phyloP scores from a whole-genome alignment of 2,888 invertebrate species.

The Conops quadrifasciatus region DNA sequence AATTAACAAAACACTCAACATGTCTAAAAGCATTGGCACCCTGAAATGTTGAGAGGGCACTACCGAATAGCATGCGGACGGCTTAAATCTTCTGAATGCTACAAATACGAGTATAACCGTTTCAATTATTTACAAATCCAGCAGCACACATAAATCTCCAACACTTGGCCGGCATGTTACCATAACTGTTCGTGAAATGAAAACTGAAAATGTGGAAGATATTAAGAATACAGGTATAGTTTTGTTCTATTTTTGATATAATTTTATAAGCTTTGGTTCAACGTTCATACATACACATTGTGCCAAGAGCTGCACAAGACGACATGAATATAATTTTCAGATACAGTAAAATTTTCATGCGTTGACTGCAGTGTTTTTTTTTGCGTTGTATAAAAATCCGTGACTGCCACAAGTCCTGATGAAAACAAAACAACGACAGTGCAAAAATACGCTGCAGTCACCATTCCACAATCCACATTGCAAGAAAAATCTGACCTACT shows the following conservation, averaged over 20 bases:
- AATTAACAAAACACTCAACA: background rate
- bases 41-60: conserved; percentile 86
- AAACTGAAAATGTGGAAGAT: conserved; percentile 68
- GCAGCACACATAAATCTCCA: conserved; percentile 53
- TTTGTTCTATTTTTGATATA: background rate
- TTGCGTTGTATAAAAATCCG: no score
- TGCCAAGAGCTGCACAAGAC: no score
- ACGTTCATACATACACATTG: no score
- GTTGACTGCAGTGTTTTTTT: no score
- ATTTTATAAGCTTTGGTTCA: conserved; percentile 10
- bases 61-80: conserved; percentile 82
- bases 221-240: conserved; percentile 61
- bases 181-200: conserved; percentile 70
- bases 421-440: no score
- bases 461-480: no score
- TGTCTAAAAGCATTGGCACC: conserved; percentile 51
- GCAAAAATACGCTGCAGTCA: no score
- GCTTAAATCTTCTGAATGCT: conserved; percentile 72
- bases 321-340: no score
- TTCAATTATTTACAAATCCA: conserved; percentile 40
- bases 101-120: conserved; percentile 36
- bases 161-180: conserved; percentile 68
- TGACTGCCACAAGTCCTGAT: no score
- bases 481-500: no score
- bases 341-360: no score